Conservation (phyloP, 1,140 invertebrate genomes). For the Gryllus bimaculatus region DNA sequence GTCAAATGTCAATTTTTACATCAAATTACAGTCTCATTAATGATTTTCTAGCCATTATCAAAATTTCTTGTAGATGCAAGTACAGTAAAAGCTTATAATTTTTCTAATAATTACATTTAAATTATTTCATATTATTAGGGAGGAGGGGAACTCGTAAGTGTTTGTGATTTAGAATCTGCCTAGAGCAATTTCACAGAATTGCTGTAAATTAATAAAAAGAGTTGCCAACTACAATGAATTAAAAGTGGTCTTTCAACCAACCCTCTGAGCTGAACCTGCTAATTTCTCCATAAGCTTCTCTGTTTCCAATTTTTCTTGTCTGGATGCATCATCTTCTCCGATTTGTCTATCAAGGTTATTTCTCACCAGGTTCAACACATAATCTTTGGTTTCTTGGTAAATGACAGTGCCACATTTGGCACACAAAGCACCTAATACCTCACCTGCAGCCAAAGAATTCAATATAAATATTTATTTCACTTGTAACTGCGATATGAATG, state of each 20-base stretch:
- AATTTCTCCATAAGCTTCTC: slow-evolving; percentile 31
- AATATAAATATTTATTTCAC: background rate
- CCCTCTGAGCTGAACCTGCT: slow-evolving; percentile 23
- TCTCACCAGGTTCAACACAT: slow-evolving; percentile 34
- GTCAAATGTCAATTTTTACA: too few relatives aligned
- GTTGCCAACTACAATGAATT: background rate
- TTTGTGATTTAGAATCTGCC: too few relatives aligned
- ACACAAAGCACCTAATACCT: slow-evolving; percentile 38
- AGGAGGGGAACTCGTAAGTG: too few relatives aligned
- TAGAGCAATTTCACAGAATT: background rate
- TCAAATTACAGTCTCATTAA: too few relatives aligned
- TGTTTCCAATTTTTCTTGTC: slow-evolving; percentile 27
- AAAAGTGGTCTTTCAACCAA: slow-evolving; percentile 9
- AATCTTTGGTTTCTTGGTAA: slow-evolving; percentile 32
- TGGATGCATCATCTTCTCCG: slow-evolving; percentile 27
- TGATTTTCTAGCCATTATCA: too few relatives aligned
- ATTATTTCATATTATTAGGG: too few relatives aligned
- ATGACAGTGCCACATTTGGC: slow-evolving; percentile 32
- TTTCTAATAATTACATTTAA: too few relatives aligned
- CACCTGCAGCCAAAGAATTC: slow-evolving; percentile 29
- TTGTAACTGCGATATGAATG: background rate
- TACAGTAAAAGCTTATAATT: too few relatives aligned
- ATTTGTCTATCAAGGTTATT: slow-evolving; percentile 37
- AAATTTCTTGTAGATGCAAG: too few relatives aligned
- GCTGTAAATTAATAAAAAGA: background rate